A percentile compares a stretch with the other conserved stretches of the same genome.
These are phyloP conservation scores for Hippocampus abdominalis DNA, from an alignment of 2,113 vertebrate species.

Conservation along the genomic window DNA sequence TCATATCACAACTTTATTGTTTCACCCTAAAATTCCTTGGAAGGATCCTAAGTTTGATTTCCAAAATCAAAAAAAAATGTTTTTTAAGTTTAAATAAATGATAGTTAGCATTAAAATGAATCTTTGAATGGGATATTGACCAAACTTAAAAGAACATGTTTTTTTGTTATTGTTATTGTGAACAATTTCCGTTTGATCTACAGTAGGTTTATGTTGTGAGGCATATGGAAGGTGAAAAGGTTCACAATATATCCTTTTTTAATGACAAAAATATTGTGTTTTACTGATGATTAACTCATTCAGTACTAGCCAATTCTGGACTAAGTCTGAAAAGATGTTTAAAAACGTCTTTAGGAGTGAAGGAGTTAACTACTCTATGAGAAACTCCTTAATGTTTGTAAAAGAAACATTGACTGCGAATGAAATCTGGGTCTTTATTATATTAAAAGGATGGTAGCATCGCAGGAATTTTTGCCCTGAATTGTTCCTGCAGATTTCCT, in stretches of 20 bases:
- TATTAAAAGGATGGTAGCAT: no score
- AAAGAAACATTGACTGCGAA: not conserved
- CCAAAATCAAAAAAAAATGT: not conserved
- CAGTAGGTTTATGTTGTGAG: not conserved
- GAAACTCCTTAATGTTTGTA: not conserved
- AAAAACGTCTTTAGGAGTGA: no score
- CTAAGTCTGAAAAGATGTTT: no score
- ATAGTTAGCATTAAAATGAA: no score
- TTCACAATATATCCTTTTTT: not conserved
- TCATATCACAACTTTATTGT: no score
- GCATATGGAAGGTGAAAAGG: not conserved
- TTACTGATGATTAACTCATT: not conserved
- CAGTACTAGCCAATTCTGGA: no score
- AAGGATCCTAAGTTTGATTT: not conserved
- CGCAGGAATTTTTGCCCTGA: not conserved
- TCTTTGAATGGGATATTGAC: no score
- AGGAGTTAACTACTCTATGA: not conserved
- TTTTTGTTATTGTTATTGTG: not conserved
- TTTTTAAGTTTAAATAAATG: no score
- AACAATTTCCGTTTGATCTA: not conserved
- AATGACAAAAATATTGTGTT: not conserved
- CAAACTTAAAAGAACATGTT: not conserved
- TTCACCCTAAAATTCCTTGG: not conserved
- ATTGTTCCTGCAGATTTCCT: not conserved
- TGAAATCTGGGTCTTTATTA: not conserved